These are phyloP conservation scores for Phainopepla nitens DNA, from an alignment of 2,113 vertebrate genomes.

Conservation along the genomic window DNA sequence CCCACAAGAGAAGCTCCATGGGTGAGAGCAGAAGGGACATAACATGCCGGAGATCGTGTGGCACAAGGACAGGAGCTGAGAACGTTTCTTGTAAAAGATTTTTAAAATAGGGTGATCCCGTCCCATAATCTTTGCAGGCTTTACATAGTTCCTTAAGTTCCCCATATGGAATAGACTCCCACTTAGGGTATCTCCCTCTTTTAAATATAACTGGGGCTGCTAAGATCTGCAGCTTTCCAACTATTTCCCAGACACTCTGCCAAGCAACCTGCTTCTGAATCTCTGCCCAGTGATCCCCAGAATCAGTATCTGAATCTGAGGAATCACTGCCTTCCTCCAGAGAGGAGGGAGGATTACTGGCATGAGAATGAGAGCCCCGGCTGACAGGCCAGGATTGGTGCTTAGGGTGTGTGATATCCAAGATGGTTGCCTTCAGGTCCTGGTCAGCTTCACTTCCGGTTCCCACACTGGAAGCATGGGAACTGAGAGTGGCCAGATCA, in stretches of 20 bases:
- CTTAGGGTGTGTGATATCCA: neutral
- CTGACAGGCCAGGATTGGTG: neutral
- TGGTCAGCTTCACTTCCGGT: neutral
- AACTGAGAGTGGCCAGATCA: no score
- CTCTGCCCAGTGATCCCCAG: neutral
- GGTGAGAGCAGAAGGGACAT: no score
- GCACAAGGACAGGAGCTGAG: no score
- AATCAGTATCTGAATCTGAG: neutral
- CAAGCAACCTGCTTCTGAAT: neutral
- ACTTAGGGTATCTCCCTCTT: neutral
- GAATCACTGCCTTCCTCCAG: neutral
- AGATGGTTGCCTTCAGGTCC: neutral
- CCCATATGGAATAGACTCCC: neutral
- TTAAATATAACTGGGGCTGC: neutral
- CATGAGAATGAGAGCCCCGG: neutral
- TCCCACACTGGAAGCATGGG: neutral
- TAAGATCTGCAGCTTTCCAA: neutral
- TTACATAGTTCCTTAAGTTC: neutral
- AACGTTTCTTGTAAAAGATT: neutral
- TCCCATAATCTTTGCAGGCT: neutral
- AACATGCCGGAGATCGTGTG: no score
- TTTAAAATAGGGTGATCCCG: neutral
- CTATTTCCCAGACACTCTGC: neutral
- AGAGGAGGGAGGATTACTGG: neutral
- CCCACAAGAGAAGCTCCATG: neutral